Evolutionary conservation across 2,797 vertebrate species (phyloP), one percentile per base, ranked within the genome.

Genomic region (Nannoperca australis): DNA sequence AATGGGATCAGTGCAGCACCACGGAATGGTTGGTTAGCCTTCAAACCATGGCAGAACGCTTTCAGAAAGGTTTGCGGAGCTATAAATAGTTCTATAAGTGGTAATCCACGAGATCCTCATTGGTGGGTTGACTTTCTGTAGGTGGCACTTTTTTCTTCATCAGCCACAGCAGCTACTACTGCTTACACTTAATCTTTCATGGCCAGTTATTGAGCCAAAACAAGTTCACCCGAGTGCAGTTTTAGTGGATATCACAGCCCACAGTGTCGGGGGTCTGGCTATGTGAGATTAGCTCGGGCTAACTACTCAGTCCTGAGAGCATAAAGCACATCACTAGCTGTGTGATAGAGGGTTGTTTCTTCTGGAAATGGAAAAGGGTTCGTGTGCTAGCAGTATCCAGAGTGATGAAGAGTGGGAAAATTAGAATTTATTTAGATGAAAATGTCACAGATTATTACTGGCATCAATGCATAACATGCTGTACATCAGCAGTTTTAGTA

Each of bases 401-500:
- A 51, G 68, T n/a, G 36, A 45, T 32, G 17, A 49, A 58, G 56
- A 63, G 56, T 7, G 49, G 60, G 58, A 44, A 67, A 53, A 70
- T 2, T 51, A 1, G 69, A 58, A 66, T 78, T 77, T 70, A 76
- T 79, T 79, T 73, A 6, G 18, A 73, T 27, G 30, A 40, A 73
- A 89, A 84, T 78, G 81, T 84, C 47, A 66, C 73, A 8, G 60
- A 75, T 78, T 79, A 70, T 80, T 72, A 50, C 58, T 36, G 77
- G 74, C 69, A 78, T 58, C 45, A 76, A 75, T 18, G 82, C 53
- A 30, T 45, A 58, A 86, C 78, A 70, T 42, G 38, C 18, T 59
- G 72, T 83, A 84, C 83, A 86, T 89, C 78, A 82, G 61, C 81
- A 40, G 53, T 81, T 79, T 85, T 54, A 82, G 51, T 24, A 58